These are phyloP conservation scores for Rhinophrynus dorsalis DNA, from an alignment of 2,797 vertebrate genomes.

Conservation along the genomic window DNA sequence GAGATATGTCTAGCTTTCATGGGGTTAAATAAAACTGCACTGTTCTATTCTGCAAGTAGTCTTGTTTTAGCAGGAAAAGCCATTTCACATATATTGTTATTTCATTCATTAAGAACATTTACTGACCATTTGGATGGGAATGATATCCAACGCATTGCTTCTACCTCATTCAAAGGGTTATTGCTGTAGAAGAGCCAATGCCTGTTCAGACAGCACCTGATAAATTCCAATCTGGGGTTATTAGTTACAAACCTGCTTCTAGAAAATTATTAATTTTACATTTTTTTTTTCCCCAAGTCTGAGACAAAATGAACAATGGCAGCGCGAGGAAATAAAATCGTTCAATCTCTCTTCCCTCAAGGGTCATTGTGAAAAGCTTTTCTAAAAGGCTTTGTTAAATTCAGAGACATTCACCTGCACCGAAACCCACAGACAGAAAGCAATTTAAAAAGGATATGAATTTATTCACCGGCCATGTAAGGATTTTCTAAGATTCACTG, in stretches of 20 bases:
- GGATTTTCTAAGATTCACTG: background rate
- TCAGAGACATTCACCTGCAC: conserved; percentile 11
- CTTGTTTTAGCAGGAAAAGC: no score
- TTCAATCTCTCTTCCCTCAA: conserved; percentile 23
- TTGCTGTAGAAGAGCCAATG: no score
- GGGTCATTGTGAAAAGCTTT: conserved; percentile 13
- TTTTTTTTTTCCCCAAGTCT: conserved; percentile 43
- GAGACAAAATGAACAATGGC: conserved; percentile 52
- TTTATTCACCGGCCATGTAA: background rate
- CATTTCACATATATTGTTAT: no score
- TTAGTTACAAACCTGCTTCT: conserved; percentile 56
- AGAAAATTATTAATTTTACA: conserved; percentile 58
- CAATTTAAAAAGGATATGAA: background rate
- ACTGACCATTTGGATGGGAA: no score
- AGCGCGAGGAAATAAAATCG: conserved; percentile 39
- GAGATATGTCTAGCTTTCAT: no score
- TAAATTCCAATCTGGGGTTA: conserved; percentile 53
- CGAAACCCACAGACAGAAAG: background rate
- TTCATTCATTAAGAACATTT: no score
- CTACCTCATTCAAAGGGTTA: no score
- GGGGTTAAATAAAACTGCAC: no score
- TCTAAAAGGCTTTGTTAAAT: conserved; percentile 7
- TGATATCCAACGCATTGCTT: no score
- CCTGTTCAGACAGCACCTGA: no score
- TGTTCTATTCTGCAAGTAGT: no score